Base-by-base conservation (phyloP, 1,140 invertebrate species). In the Microplitis mediator region DNA sequence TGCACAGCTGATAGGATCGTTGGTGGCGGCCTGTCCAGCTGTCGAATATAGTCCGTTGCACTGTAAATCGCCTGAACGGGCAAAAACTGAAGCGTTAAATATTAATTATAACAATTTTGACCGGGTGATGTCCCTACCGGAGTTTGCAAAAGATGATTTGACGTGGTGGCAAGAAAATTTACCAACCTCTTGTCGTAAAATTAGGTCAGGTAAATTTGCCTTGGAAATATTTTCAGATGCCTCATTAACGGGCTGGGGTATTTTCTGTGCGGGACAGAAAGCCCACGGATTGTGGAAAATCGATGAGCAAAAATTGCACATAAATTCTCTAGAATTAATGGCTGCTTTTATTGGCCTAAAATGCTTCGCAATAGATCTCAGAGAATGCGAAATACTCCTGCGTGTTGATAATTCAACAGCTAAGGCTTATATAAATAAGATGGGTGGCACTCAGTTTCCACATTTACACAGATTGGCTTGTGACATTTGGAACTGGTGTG, bases 11-110 rank as follows among this genome's bases (percentile, higher is more conserved):
- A 23, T 73, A 8, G 77, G 75, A 13, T 52, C 50, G 13, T 54
- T 78, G 36, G 50, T 69, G 3, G 72, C 77, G 9, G 62, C 75
- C 35, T 78, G 75, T 58, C 70, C 70, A 70, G 74, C 69, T 0
- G 58, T 78, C 13, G 31, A 32, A 13, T 77, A 75, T 69, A 74
- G 75, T 0, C 66, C 64, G 54, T 34, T 78, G 9, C 72, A 77
- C 54, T 75, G 63, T 50, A 75, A 75, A 51, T 16, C 51, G 0
- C 31, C 74, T 8, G 75, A 74, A 51, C 62, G 68, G 60, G 56
- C 13, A 1, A 69, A 62, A 31, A 4, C 35, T 61, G 34, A 4
- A 9, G 35, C 68, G 1, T 16, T 69, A 31, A 4, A 13, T 3
- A 16, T 31, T 11, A 69, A 39, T 13, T 16, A 32, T 3, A 50